These are phyloP conservation scores for Cheirogaleus medius DNA, from an alignment of 2,113 vertebrate genomes.

Conservation along the genomic window DNA sequence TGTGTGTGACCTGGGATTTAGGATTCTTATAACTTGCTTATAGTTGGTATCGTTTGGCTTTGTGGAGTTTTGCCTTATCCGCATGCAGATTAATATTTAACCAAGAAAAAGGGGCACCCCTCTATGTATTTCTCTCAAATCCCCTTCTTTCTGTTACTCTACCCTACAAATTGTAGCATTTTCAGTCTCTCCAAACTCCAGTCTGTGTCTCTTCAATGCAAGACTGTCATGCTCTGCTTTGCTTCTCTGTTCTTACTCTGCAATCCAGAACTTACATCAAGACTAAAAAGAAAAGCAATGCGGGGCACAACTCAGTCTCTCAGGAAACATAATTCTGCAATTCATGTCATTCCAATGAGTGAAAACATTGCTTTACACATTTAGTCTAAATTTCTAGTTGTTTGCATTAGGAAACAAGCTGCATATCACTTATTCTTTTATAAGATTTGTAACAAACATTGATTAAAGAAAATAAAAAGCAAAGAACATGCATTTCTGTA, in stretches of 20 bases:
- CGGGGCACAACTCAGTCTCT: background rate
- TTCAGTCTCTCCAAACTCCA: background rate
- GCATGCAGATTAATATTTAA: background rate
- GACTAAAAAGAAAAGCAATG: background rate
- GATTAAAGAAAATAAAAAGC: background rate
- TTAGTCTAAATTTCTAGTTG: background rate
- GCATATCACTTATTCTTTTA: background rate
- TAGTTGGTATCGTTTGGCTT: background rate
- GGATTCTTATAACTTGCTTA: background rate
- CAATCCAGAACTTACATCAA: background rate
- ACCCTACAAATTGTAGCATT: background rate
- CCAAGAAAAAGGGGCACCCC: accelerated
- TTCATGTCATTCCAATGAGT: background rate
- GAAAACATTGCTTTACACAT: background rate
- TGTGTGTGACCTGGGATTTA: background rate
- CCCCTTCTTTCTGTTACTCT: background rate
- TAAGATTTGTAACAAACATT: background rate
- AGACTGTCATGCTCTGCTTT: background rate
- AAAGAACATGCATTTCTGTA: background rate
- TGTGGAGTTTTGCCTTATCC: background rate
- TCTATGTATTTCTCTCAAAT: background rate
- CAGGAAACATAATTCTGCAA: background rate
- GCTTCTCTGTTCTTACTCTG: background rate
- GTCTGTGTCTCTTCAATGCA: background rate
- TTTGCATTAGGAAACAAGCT: background rate